These are phyloP conservation scores for Augochlora pura DNA, from an alignment of 1,140 invertebrate species.

Conservation along the genomic window DNA sequence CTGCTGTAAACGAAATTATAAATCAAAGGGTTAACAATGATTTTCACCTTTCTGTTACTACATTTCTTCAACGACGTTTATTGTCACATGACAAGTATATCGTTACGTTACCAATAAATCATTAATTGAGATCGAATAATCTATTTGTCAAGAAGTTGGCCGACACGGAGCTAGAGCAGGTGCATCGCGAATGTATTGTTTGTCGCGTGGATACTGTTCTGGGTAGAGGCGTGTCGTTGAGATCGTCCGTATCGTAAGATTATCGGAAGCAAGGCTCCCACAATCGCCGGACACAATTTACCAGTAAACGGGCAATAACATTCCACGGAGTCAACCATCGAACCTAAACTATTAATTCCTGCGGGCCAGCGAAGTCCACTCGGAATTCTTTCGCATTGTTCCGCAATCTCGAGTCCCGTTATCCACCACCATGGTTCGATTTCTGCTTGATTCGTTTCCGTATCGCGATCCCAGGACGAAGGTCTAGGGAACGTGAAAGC, in stretches of 20 bases:
- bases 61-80: too few relatives aligned
- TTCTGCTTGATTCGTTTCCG: constrained; percentile 38
- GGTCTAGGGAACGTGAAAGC: constrained; percentile 1
- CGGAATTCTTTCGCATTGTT: constrained; percentile 48
- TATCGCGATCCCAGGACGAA: constrained; percentile 39
- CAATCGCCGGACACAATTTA: neutral
- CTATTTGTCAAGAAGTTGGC: too few relatives aligned
- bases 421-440: constrained; percentile 21
- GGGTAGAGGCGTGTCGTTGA: neutral
- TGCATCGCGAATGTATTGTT: too few relatives aligned
- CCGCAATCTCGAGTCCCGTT: constrained; percentile 55
- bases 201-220: neutral
- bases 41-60: too few relatives aligned
- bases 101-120: too few relatives aligned
- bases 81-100: too few relatives aligned
- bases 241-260: neutral
- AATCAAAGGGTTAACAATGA: too few relatives aligned
- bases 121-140: too few relatives aligned
- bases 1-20: too few relatives aligned
- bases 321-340: neutral
- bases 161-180: too few relatives aligned
- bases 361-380: neutral
- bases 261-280: neutral
- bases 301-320: neutral
- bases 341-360: constrained; percentile 18